Evolutionary conservation across 2,888 invertebrate species (phyloP).

Genomic region (Macaria notata): DNA sequence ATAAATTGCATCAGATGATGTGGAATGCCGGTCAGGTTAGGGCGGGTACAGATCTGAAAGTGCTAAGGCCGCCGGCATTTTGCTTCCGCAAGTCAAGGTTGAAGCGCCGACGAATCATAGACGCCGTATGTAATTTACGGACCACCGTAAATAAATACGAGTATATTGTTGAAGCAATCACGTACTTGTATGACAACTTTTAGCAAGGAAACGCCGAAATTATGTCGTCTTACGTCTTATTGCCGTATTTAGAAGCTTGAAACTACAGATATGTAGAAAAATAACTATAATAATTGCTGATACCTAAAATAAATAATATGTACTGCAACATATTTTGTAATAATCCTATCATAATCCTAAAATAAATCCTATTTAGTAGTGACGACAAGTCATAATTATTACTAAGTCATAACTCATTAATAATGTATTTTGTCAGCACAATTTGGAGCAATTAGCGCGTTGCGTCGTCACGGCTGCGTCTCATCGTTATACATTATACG

Average conservation of each 20-base stretch:
- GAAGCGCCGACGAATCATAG: slow-evolving; percentile 24
- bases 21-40: slow-evolving; percentile 38
- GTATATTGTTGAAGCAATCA: background rate
- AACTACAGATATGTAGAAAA: too few species aligned
- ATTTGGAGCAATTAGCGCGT: slow-evolving; percentile 13
- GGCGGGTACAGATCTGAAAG: slow-evolving; percentile 57
- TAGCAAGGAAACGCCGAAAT: slow-evolving; percentile 5
- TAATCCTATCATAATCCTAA: too few species aligned
- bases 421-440: slow-evolving; percentile 9
- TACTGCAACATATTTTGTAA: too few species aligned
- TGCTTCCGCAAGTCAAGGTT: slow-evolving; percentile 74
- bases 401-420: slow-evolving; percentile 4
- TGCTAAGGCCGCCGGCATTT: slow-evolving; percentile 61
- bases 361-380: too few species aligned
- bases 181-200: slow-evolving; percentile 7
- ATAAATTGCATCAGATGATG: slow-evolving; percentile 22
- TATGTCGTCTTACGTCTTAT: background rate
- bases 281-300: too few species aligned
- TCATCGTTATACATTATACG: slow-evolving; percentile 21
- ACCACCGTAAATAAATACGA: slow-evolving; percentile 3
- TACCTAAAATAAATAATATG: too few species aligned
- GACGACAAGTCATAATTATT: too few species aligned
- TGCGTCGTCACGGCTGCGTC: slow-evolving; percentile 20
- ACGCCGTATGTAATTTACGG: slow-evolving; percentile 12
- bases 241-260: too few species aligned